phyloP scores from a whole-genome alignment of 2,888 invertebrate species.

The Ischnus inquisitorius region DNA sequence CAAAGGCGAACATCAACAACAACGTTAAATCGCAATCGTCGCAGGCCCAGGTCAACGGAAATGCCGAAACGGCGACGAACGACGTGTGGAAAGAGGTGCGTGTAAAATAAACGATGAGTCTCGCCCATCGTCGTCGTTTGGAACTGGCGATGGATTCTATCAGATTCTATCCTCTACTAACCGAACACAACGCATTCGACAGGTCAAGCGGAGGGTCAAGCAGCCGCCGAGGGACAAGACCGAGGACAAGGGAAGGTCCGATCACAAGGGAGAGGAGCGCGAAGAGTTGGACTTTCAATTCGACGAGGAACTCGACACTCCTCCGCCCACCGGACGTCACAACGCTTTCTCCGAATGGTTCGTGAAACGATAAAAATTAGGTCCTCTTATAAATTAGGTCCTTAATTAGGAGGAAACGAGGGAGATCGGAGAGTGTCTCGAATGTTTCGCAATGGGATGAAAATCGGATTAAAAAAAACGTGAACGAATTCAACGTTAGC shows the following conservation, averaged over 20 bases:
- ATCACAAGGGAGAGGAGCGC: slow-evolving; percentile 84
- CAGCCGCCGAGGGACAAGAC: slow-evolving; percentile 80
- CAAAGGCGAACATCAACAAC: slow-evolving; percentile 36
- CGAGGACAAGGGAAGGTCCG: slow-evolving; percentile 76
- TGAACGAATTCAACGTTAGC: too few species aligned
- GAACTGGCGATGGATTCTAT: slow-evolving; percentile 15
- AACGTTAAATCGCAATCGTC: slow-evolving; percentile 51
- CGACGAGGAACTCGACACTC: slow-evolving; percentile 96
- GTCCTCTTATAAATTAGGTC: too few species aligned
- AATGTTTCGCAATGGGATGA: too few species aligned
- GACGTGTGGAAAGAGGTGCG: slow-evolving; percentile 88
- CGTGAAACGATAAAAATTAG: slow-evolving; percentile 73
- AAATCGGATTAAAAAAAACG: too few species aligned
- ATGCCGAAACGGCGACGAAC: slow-evolving; percentile 77
- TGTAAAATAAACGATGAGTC: slow-evolving; percentile 50
- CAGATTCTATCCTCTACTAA: slow-evolving; percentile 53
- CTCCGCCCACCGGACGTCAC: slow-evolving; percentile 91
- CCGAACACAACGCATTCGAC: slow-evolving; percentile 62
- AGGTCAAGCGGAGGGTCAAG: slow-evolving; percentile 86
- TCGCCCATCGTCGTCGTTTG: slow-evolving; percentile 45
- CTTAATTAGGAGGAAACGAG: too few species aligned
- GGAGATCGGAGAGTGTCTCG: too few species aligned
- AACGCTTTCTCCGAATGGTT: slow-evolving; percentile 94
- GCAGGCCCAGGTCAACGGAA: slow-evolving; percentile 75
- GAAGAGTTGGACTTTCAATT: slow-evolving; percentile 98